Percentiles rank a stretch among this genome's conserved stretches.
Evolutionary conservation across 2,888 invertebrate species (phyloP).

Genomic region (Agriotes lineatus): DNA sequence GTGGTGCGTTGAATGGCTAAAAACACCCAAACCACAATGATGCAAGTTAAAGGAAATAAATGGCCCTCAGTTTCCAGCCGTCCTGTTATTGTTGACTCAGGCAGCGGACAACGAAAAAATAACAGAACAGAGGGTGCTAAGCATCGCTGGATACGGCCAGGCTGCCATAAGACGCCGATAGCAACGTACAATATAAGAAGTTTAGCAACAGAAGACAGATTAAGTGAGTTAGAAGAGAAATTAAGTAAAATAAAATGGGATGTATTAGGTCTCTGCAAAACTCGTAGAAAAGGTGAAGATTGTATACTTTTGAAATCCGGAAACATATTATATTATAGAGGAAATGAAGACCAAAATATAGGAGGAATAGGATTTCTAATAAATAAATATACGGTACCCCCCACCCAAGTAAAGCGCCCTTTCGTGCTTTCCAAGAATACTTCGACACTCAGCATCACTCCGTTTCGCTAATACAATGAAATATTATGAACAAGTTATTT

Average conservation of each 20-base stretch:
- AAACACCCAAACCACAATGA: neutral
- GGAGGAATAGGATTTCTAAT: slow-evolving; percentile 1
- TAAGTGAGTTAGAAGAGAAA: neutral
- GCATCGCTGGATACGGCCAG: neutral
- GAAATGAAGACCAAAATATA: too few species aligned
- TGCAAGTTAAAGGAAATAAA: neutral
- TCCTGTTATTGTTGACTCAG: neutral
- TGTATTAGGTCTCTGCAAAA: slow-evolving; percentile 3
- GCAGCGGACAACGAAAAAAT: neutral
- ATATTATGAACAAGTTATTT: too few species aligned
- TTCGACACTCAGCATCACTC: too few species aligned
- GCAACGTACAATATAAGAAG: neutral
- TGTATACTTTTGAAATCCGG: neutral
- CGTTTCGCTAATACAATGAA: too few species aligned
- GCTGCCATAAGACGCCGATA: neutral
- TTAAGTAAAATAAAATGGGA: neutral
- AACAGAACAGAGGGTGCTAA: neutral
- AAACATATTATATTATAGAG: neutral
- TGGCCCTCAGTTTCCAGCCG: neutral
- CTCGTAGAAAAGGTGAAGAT: neutral
- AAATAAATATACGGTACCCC: neutral
- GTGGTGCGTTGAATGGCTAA: neutral
- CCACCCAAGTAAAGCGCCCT: too few species aligned
- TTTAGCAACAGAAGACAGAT: neutral
- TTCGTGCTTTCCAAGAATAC: too few species aligned